A percentile compares a stretch with the other conserved stretches of the same genome.
Conservation (phyloP, 2,113 vertebrate species). For the Oncorhynchus gorbuscha region DNA sequence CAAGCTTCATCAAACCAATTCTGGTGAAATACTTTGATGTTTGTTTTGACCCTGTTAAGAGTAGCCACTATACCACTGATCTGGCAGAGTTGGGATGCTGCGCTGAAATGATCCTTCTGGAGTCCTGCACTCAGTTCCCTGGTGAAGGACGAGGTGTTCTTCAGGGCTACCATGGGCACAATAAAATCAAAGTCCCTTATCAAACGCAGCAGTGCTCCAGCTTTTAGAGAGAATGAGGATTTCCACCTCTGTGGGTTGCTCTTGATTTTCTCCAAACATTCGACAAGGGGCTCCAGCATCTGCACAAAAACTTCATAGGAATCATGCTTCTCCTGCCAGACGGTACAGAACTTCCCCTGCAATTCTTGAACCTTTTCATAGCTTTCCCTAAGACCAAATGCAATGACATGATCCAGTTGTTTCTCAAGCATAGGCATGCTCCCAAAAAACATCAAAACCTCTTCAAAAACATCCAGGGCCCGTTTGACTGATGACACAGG, state of each 20-base stretch:
- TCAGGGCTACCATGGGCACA: constrained; percentile 85
- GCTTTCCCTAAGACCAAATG: constrained; percentile 82
- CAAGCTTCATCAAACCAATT: constrained; percentile 97
- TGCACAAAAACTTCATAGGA: constrained; percentile 89
- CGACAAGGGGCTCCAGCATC: constrained; percentile 84
- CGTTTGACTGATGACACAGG: constrained; percentile 84
- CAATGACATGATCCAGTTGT: constrained; percentile 84
- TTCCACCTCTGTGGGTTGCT: constrained; percentile 82
- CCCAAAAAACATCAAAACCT: constrained; percentile 83
- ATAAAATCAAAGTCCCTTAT: constrained; percentile 92
- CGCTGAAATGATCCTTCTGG: constrained; percentile 89
- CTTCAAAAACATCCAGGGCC: constrained; percentile 85
- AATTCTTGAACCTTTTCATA: constrained; percentile 83
- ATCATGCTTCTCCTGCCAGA: constrained; percentile 90
- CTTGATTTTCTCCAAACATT: constrained; percentile 85
- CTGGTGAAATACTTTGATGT: constrained; percentile 95
- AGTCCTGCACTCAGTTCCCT: constrained; percentile 89
- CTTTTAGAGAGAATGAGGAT: constrained; percentile 70
- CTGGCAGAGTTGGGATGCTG: constrained; percentile 91
- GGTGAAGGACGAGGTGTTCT: constrained; percentile 89
- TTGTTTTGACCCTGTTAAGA: constrained; percentile 91
- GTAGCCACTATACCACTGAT: constrained; percentile 89
- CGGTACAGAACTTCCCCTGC: constrained; percentile 81
- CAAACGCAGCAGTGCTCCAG: constrained; percentile 78
- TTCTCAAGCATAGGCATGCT: constrained; percentile 77